Evolutionary conservation across 1,140 invertebrate genomes (phyloP), one percentile per base, ranked within the genome.

Genomic region (Brachionus sp.): DNA sequence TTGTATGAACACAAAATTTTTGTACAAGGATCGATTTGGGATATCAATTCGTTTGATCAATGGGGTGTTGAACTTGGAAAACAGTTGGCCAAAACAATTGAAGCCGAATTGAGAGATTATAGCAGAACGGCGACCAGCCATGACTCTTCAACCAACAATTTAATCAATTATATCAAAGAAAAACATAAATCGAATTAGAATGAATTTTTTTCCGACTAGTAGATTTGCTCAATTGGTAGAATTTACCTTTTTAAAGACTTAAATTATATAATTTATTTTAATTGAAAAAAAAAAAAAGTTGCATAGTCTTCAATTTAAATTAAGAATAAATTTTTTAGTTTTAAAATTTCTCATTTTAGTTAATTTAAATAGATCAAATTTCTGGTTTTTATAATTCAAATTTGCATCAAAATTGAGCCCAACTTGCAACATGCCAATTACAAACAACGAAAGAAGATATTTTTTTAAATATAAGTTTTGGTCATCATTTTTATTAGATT

Each of bases 11-110:
- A 98, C 88, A 99, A 99, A 90, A 99, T 99, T 85, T 99, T 99
- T 90, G 93, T 93, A 2, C 97, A 99, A 90, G 97, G 97, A 82
- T 92, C 97, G 13, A 95, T 99, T 86, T 99, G 98, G 98, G 94
- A 98, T 88, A 98, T 99, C 86, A 99, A 99, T 89, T 98, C 97
- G 0, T 99, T 94, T 89, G 98, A 99, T 91, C 98, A 99, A 89
- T 99, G 97, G 96, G 98, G 97, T 64, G 97, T 99, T 83, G 98
- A 99, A 90, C 91, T 99, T 64, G 98, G 97, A 25, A 99, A 99
- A 89, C 95, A 98, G 87, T 90, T 99, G 85, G 98, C 98, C 10
- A 98, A 98, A 90, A 93, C 93, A 12, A 98, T 99, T 84, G 95
- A 97, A 87, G 94, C 95, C 0, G 97, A 99, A 89, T 90, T 99